Conservation (phyloP, 2,113 vertebrate species). For the Pomatorhinus ruficollis region DNA sequence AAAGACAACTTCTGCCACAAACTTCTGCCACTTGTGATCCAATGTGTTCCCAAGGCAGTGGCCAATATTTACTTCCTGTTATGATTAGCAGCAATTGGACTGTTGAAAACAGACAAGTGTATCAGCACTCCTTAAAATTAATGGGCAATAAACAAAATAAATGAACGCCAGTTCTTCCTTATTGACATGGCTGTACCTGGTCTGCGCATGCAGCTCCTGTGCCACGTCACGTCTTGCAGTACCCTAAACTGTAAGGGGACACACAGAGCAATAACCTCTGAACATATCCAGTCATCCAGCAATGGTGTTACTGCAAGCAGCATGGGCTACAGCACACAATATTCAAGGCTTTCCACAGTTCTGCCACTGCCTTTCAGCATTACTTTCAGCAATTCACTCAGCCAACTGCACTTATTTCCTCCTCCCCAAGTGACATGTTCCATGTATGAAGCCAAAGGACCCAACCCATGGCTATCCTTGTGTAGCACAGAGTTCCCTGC, state of each 20-base stretch:
- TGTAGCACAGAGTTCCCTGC: background rate
- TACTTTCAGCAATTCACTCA: background rate
- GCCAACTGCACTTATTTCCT: background rate
- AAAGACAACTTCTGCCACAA: background rate
- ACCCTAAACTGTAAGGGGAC: background rate
- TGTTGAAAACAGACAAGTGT: background rate
- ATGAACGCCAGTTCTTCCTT: background rate
- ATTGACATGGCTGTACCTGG: background rate
- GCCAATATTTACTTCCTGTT: background rate
- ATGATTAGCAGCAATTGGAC: background rate
- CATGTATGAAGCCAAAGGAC: background rate
- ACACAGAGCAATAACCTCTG: background rate
- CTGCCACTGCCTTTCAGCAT: background rate
- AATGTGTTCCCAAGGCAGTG: background rate
- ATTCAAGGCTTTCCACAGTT: background rate
- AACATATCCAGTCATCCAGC: background rate
- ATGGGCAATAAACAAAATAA: background rate
- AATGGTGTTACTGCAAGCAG: background rate
- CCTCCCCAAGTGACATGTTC: rapidly evolving
- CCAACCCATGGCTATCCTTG: background rate
- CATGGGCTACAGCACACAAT: background rate
- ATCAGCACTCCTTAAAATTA: background rate
- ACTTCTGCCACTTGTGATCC: background rate
- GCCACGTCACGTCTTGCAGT: rapidly evolving
- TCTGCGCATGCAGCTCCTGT: rapidly evolving